Base-by-base conservation (phyloP, 2,888 invertebrate genomes). In the Drosophila percnosoma region DNA sequence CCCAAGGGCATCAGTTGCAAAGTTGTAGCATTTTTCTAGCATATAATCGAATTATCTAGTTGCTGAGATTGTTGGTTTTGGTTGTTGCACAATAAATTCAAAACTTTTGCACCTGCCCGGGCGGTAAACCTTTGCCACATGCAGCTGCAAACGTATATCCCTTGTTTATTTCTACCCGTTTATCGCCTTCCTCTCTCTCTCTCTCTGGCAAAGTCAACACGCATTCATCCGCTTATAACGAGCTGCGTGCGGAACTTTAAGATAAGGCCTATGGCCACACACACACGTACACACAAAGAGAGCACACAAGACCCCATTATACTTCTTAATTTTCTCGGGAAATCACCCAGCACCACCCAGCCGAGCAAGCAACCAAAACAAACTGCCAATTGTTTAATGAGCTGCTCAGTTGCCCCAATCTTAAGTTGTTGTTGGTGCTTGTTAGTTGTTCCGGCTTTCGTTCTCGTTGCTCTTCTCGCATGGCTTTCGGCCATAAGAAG, bases 321-420 rank as follows among this genome's bases (percentile, higher is more conserved):
- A 68, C 66, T 72, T 62, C 74, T 87, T 84, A 76, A 83, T 87
- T 78, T 78, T 75, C 82, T 87, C 67, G 59, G 73, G 71, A 63
- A 67, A 74, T 69, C 57, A 18, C 52, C 58, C 38, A 34, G 15
- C 51, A 57, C 36, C 69, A 21, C 29, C 40, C 57, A 31, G 5
- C 38, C 45, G 27, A 29, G 18, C 34, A 57, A 36, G 69, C 53
- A 53, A 11, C 65, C 71, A 73, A 45, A 24, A 62, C 58, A 63
- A 73, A 73, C 80, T 82, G 87, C 82, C 87, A 87, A 84, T 84
- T 87, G 84, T 82, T 82, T 85, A 85, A 85, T 87, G 85, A 87
- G 85, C 87, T 87, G 87, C 80, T 73, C 63, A 45, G 63, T 42
- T 77, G 55, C 40, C 24, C 38, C 63, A 68, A 29, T 64, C 64